Evolutionary conservation across 2,113 vertebrate species (phyloP).

Genomic region (Raja brachyura): DNA sequence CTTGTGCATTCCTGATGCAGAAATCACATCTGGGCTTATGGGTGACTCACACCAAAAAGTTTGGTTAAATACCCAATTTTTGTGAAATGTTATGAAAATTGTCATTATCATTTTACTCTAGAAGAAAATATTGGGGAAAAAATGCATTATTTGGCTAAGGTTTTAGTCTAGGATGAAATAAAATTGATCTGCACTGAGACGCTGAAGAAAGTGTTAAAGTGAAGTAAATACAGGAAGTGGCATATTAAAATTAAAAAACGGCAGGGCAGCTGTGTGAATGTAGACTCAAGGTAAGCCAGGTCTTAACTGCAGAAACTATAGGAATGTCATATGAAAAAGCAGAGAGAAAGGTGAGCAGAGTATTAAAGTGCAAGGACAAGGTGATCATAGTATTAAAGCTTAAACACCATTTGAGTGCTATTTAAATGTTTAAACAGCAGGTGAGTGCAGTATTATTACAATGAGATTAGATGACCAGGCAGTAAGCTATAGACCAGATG

Average conservation of each 20-base stretch:
- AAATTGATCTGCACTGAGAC: neutral
- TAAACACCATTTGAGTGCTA: neutral
- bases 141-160: too few species aligned
- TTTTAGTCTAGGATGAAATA: neutral
- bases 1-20: too few species aligned
- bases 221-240: neutral
- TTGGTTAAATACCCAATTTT: too few species aligned
- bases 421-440: neutral
- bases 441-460: neutral
- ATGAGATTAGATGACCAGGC: neutral
- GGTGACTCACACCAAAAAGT: too few species aligned
- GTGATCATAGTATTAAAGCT: neutral
- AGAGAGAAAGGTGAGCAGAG: neutral
- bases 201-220: neutral
- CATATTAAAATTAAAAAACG: neutral
- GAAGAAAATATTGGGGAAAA: too few species aligned
- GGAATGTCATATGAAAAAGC: too few species aligned
- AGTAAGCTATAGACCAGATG: neutral
- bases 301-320: neutral
- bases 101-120: too few species aligned
- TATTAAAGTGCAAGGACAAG: neutral
- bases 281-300: neutral
- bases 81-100: too few species aligned
- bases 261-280: neutral
- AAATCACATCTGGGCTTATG: too few species aligned